Conservation (phyloP, 2,888 invertebrate genomes). For the Nycteola revayana region DNA sequence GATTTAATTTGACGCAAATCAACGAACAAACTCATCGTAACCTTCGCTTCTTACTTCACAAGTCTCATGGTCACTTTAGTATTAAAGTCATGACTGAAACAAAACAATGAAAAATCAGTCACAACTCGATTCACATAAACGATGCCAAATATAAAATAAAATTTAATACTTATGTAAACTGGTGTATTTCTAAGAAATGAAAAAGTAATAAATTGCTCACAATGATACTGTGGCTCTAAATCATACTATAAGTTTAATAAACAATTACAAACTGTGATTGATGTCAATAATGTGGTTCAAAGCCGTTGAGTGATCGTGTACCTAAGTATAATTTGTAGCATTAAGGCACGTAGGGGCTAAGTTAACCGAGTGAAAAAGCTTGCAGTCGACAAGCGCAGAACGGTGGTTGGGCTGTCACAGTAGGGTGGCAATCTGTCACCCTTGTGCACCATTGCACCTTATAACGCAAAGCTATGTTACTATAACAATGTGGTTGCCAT, state of each 20-base stretch:
- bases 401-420: conserved; percentile 3
- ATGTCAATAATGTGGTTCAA: too few species aligned
- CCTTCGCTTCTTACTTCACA: conserved; percentile 2
- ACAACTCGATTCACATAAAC: neutral
- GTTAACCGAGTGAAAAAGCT: conserved; percentile 25
- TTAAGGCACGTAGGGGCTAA: conserved; percentile 10
- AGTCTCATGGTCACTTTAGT: conserved; percentile 29
- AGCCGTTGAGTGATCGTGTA: too few species aligned
- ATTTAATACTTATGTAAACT: too few species aligned
- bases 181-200: too few species aligned
- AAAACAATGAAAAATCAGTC: conserved; percentile 11
- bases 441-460: conserved; percentile 23
- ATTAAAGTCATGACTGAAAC: conserved; percentile 22
- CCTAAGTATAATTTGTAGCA: too few species aligned
- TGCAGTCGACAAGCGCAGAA: neutral
- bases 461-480: conserved; percentile 16
- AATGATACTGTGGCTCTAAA: too few species aligned
- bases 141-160: too few species aligned
- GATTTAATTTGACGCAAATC: conserved; percentile 75
- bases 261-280: too few species aligned
- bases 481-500: conserved; percentile 1
- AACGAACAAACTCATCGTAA: conserved; percentile 74
- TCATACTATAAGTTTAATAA: too few species aligned
- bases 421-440: conserved; percentile 22
- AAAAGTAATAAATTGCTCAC: too few species aligned